Evolutionary conservation across 2,113 vertebrate genomes (phyloP).

Genomic region (Plectropomus leopardus): DNA sequence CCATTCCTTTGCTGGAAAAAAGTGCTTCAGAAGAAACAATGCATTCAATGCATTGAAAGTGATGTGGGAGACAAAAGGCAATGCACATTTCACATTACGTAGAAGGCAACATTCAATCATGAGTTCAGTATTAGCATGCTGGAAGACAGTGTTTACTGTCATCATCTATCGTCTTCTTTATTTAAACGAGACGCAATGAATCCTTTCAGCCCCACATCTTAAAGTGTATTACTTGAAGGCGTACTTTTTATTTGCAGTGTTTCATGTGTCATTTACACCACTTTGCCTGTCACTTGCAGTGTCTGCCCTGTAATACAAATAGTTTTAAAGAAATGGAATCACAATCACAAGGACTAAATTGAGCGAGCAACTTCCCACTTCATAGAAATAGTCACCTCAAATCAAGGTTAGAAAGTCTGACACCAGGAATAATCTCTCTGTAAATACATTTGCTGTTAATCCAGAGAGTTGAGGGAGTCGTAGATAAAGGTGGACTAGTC

Average conservation of each 20-base stretch:
- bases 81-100: slow-evolving; percentile 1
- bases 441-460: slow-evolving; percentile 86
- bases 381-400: slow-evolving; percentile 56
- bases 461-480: slow-evolving; percentile 65
- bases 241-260: background rate
- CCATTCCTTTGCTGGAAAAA: background rate
- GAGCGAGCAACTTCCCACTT: slow-evolving; percentile 33
- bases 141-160: background rate
- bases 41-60: background rate
- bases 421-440: slow-evolving; percentile 80
- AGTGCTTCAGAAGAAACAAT: background rate
- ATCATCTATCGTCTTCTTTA: background rate
- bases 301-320: background rate
- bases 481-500: slow-evolving; percentile 78
- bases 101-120: background rate
- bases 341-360: slow-evolving; percentile 4
- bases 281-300: background rate
- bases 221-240: slow-evolving; percentile 1
- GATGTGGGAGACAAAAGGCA: background rate
- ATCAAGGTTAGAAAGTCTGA: slow-evolving; percentile 75
- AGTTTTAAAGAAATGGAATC: background rate
- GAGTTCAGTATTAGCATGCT: background rate
- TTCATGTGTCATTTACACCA: background rate
- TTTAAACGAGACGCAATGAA: background rate
- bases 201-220: background rate